phyloP scores from a whole-genome alignment of 2,888 invertebrate species.

The Xestia c-nigrum region DNA sequence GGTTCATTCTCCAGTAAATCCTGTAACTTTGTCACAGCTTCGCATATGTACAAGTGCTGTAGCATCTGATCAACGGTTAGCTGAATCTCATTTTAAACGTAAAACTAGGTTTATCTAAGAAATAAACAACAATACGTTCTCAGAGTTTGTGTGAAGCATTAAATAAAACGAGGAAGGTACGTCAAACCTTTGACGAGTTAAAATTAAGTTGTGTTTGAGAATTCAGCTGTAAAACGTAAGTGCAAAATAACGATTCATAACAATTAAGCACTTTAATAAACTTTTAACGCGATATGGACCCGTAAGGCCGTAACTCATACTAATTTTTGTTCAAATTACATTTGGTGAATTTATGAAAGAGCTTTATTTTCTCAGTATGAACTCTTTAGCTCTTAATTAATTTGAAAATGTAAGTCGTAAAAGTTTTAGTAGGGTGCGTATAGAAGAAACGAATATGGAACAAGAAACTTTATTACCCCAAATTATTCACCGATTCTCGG shows the following conservation, averaged over 20 bases:
- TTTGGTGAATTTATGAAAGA: constrained; percentile 46
- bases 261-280: constrained; percentile 44
- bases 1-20: constrained; percentile 17
- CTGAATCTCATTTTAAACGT: not conserved
- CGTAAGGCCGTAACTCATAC: constrained; percentile 32
- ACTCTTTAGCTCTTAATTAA: constrained; percentile 57
- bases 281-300: constrained; percentile 27
- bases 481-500: constrained; percentile 13
- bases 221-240: constrained; percentile 21
- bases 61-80: constrained; percentile 11
- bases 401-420: constrained; percentile 54
- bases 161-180: not conserved
- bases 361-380: constrained; percentile 43
- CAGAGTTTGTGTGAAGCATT: not conserved
- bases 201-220: constrained; percentile 3
- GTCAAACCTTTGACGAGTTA: not conserved
- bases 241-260: constrained; percentile 35
- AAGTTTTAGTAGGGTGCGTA: constrained; percentile 41
- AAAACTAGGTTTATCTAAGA: not conserved
- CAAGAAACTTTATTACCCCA: not conserved
- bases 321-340: constrained; percentile 43
- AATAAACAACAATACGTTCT: not conserved
- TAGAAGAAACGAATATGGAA: constrained; percentile 9
- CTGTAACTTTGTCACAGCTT: constrained; percentile 23
- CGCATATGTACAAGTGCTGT: not conserved